Conservation (phyloP, 2,888 invertebrate species). For the Silvanus unidentatus region DNA sequence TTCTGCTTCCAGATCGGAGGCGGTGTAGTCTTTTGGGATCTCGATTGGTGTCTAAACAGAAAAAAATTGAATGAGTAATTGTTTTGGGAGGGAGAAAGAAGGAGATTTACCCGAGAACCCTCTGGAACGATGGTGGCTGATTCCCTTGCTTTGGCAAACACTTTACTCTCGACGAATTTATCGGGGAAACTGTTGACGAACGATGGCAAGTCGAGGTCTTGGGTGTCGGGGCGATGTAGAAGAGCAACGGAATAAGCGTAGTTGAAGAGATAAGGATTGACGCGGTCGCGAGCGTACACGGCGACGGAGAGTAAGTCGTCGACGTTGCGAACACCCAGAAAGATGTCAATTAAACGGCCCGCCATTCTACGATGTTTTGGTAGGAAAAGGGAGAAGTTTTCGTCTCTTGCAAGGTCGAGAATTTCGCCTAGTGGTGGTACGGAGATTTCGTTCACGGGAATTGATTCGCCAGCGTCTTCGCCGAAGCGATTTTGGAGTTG, state of each 20-base stretch:
- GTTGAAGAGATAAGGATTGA: conserved; percentile 77
- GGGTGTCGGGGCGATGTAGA: conserved; percentile 67
- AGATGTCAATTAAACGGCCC: conserved; percentile 60
- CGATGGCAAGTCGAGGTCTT: conserved; percentile 63
- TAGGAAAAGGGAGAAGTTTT: conserved; percentile 70
- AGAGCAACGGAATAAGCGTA: conserved; percentile 72
- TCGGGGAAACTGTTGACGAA: conserved; percentile 75
- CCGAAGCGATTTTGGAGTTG: conserved; percentile 59
- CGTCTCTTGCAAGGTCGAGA: conserved; percentile 53
- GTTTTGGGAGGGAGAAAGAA: conserved; percentile 40
- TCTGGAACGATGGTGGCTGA: conserved; percentile 57
- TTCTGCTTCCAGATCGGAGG: conserved; percentile 67
- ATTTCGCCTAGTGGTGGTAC: conserved; percentile 56
- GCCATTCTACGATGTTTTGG: conserved; percentile 67
- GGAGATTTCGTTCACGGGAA: conserved; percentile 50
- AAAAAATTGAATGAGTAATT: not conserved
- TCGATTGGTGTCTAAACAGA: conserved; percentile 55
- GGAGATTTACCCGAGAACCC: conserved; percentile 54
- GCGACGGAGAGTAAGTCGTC: conserved; percentile 67
- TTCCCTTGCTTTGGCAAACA: conserved; percentile 64
- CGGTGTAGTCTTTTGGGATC: conserved; percentile 70
- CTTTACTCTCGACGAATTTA: conserved; percentile 71
- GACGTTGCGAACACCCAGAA: conserved; percentile 58
- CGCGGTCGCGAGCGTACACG: conserved; percentile 63
- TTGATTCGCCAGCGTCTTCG: conserved; percentile 48